Evolutionary conservation across 1,140 invertebrate genomes (phyloP), one percentile per base, ranked within the genome.

Genomic region (Zaprionus camerounensis): DNA sequence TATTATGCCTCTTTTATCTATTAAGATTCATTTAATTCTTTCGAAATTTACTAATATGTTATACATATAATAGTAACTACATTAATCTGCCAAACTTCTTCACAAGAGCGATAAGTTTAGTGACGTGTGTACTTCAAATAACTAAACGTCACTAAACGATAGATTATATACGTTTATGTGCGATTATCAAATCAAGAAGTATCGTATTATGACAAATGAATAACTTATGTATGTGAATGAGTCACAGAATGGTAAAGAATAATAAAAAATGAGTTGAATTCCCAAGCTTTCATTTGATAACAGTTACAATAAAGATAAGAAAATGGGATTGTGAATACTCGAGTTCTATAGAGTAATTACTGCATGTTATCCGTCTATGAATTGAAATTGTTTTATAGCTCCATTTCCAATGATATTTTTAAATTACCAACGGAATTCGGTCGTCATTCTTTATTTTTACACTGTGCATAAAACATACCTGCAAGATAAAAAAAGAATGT

Each of bases 401-500:
- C 0, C 0, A 38, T 38, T 15, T 13, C 12, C 12, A 15, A 38
- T 3, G 1, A 15, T 38, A 13, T 38, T 13, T 5, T 15, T 12
- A 38, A 15, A 38, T 38, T 38, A 38, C 13, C 36, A 38, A 11
- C 12, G 4, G 12, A 38, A 0, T 13, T 38, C 36, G 1, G 4
- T 38, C 6, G 7, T 31, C 9, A 13, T 13, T 38, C 31, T 22
- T 17, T 20, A 11, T 41, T 61, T 46, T 28, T 4, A 61, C 13
- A 22, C 34, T 36, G 4, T 22, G 12, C 1, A 15, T 36, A 4
- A 9, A 36, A 70, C 68, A 41, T 55, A 70, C 68, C 68, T 63
- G 68, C 3, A 70, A 69, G 22, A n/a, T 51, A 55, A 53, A 11
- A 51, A 53, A n/a, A 51, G n/a, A 44, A 15, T 15, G 22, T 1